Percentiles rank a stretch among this genome's conserved stretches.
Conservation (phyloP, 92 coral and sea anemone species). For the Anthopleura xanthogrammica region DNA sequence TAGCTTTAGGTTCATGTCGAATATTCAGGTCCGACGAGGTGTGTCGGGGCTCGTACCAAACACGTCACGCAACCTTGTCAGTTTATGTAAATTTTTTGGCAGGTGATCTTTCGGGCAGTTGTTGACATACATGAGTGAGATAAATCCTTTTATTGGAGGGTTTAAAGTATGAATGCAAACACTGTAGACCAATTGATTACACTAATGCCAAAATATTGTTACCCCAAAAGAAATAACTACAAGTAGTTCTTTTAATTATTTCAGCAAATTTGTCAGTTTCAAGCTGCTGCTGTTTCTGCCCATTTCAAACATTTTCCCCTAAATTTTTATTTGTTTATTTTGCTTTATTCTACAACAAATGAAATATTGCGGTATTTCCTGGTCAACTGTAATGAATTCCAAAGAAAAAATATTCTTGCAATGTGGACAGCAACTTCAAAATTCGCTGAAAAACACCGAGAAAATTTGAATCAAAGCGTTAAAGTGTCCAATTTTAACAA, state of each 20-base stretch:
- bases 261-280: neutral
- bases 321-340: too few relatives aligned
- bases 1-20: neutral
- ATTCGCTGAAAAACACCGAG: neutral
- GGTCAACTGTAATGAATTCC: too few relatives aligned
- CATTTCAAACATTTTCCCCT: too few relatives aligned
- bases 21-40: neutral
- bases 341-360: too few relatives aligned
- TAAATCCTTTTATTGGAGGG: constrained; percentile 14
- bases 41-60: neutral
- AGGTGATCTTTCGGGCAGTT: constrained; percentile 23
- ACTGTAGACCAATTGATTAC: constrained; percentile 7
- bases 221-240: neutral
- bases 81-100: neutral
- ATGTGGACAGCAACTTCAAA: too few relatives aligned
- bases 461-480: neutral
- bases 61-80: neutral
- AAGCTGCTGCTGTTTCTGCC: too few relatives aligned
- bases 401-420: too few relatives aligned
- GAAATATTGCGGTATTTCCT: too few relatives aligned
- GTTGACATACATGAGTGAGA: constrained; percentile 21
- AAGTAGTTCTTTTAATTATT: neutral
- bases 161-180: constrained; percentile 16
- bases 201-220: neutral
- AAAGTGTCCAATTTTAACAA: neutral